Evolutionary conservation across 1,140 invertebrate species (phyloP), one percentile per base, ranked within the genome.

Genomic region (Lordiphosa mommai): DNA sequence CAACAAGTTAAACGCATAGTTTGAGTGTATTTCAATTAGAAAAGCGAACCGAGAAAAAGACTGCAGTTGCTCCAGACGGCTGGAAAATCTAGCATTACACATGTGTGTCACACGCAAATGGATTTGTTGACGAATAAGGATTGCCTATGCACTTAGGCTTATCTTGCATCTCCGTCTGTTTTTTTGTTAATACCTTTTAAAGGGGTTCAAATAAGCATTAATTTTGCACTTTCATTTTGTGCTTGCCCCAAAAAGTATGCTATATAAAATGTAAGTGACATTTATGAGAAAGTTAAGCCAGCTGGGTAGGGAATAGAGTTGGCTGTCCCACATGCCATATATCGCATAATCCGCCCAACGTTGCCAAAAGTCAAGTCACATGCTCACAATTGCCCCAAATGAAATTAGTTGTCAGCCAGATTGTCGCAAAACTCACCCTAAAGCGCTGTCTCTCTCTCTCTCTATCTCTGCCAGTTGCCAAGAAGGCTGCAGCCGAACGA

Each of bases 381-480:
- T 48, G 48, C 37, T 58, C 41, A 38, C 56, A 58, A 27, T 53
- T 41, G 56, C 48, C 38, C 5, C 2, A 80, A 79, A 73, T 74
- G 50, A 82, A 74, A 82, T 80, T 82, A 80, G 76, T 63, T 80
- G 76, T 66, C 74, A 74, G 56, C 61, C 56, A 71, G 66, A 70
- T 74, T 82, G 65, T 49, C 44, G 30, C 52, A 46, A 44, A 29
- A 30, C 58, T 32, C 23, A 13, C 27, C 7, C 43, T 16, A 29
- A 34, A 49, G 36, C 40, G n/a, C n/a, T n/a, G n/a, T n/a, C n/a
- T 29, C 32, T 16, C 9, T 49, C 33, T 44, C 30, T 60, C 43
- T 20, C 36, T 48, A 20, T 10, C n/a, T 7, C 7, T 12, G 20
- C 40, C 40, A 43, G 13, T 12, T 43, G 40, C 13, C 14, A 33